These are phyloP conservation scores for Crocuta crocuta DNA, from an alignment of 2,113 vertebrate genomes.

Conservation along the genomic window DNA sequence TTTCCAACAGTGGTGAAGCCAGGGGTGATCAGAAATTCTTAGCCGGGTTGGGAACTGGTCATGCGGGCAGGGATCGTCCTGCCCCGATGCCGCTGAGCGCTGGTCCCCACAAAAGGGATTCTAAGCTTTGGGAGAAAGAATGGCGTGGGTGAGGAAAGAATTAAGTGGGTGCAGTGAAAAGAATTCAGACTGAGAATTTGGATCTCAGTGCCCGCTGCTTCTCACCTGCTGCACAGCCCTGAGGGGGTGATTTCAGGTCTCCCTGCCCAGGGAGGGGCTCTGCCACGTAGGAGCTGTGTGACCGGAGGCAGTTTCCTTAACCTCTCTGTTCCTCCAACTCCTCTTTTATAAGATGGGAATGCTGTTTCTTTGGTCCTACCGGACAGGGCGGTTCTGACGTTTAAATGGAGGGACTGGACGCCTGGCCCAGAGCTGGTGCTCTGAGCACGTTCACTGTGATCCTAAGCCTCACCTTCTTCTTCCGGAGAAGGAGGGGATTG, in stretches of 20 bases:
- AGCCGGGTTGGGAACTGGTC: neutral
- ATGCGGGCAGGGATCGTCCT: neutral
- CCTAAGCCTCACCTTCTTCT: neutral
- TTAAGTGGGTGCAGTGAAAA: neutral
- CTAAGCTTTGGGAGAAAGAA: neutral
- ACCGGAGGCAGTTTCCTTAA: neutral
- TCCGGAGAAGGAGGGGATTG: neutral
- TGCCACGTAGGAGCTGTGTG: neutral
- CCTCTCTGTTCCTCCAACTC: neutral
- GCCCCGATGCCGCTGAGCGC: neutral
- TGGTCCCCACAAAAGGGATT: neutral
- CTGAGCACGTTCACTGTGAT: neutral
- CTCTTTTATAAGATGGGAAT: neutral
- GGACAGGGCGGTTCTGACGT: neutral
- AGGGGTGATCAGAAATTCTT: neutral
- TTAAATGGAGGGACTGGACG: neutral
- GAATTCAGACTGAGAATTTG: neutral
- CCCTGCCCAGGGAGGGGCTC: neutral
- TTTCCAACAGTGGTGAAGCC: neutral
- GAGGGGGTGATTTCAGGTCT: neutral
- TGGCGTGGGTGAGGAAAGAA: neutral
- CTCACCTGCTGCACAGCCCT: neutral
- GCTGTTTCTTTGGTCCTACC: neutral
- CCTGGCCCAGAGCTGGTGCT: neutral
- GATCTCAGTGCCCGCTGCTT: rapidly evolving